These are phyloP conservation scores for Arrhopalites spinosus DNA, from an alignment of 2,888 invertebrate species.

Conservation along the genomic window DNA sequence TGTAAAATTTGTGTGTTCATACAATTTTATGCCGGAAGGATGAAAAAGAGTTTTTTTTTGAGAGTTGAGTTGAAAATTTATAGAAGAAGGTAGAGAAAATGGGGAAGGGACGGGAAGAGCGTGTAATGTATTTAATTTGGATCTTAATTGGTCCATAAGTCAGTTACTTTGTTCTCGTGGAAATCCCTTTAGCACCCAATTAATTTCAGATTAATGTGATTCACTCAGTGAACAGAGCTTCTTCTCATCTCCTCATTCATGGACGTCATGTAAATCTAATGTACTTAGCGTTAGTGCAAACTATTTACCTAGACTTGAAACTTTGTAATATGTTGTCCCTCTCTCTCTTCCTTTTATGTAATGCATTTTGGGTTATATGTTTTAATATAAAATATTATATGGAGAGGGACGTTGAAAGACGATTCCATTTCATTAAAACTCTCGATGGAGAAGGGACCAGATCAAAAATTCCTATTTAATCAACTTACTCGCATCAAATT, in stretches of 20 bases:
- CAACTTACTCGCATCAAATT: slow-evolving; percentile 38
- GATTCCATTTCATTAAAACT: slow-evolving; percentile 43
- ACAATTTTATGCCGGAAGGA: background rate
- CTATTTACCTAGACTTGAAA: slow-evolving; percentile 31
- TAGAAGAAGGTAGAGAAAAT: slow-evolving; percentile 9
- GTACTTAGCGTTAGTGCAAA: slow-evolving; percentile 29
- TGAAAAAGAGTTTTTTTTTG: background rate
- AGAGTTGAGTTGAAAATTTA: background rate
- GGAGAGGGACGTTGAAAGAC: slow-evolving; percentile 11
- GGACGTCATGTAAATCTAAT: slow-evolving; percentile 31
- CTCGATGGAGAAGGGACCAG: slow-evolving; percentile 25
- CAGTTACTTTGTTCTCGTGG: slow-evolving; percentile 53
- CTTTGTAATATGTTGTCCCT: background rate
- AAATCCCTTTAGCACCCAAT: slow-evolving; percentile 56
- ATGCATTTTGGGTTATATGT: background rate
- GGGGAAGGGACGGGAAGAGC: slow-evolving; percentile 13
- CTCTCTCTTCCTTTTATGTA: background rate
- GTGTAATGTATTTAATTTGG: slow-evolving; percentile 54
- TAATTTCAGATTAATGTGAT: slow-evolving; percentile 56
- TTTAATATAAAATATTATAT: background rate
- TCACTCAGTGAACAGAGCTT: slow-evolving; percentile 38
- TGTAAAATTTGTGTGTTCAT: no score
- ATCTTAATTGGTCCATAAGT: slow-evolving; percentile 56
- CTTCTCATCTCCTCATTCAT: slow-evolving; percentile 2
- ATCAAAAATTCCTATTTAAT: slow-evolving; percentile 35